Percentiles rank a stretch among this genome's conserved stretches.
phyloP scores from a whole-genome alignment of 1,140 invertebrate genomes.

The Ctenoplectra terminalis region DNA sequence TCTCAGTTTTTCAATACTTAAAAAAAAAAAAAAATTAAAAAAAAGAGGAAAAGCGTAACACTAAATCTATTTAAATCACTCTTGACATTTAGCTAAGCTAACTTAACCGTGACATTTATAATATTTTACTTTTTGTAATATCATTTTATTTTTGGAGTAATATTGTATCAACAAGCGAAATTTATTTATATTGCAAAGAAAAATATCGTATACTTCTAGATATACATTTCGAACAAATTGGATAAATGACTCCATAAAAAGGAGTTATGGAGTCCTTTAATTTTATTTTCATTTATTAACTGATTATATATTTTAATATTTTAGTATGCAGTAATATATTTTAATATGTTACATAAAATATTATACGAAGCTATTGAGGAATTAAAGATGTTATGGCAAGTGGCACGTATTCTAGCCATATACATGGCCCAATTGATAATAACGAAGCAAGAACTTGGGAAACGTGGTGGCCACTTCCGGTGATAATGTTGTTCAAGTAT shows the following conservation, averaged over 20 bases:
- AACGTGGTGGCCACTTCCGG: conserved; percentile 64
- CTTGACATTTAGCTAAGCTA: background rate
- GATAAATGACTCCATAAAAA: background rate
- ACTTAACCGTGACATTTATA: background rate
- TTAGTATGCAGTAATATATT: no score
- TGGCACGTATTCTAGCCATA: background rate
- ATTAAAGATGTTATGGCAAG: background rate
- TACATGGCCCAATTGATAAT: conserved; percentile 63
- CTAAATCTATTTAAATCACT: background rate
- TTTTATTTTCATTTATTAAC: background rate
- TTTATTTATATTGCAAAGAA: background rate
- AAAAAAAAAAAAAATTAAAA: background rate
- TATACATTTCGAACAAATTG: background rate
- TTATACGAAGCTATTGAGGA: background rate
- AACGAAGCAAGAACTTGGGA: conserved; percentile 59
- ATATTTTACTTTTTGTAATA: background rate
- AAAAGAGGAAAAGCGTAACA: background rate
- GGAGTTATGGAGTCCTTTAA: no score
- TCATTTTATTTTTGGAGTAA: background rate
- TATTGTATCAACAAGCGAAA: background rate
- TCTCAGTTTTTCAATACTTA: no score
- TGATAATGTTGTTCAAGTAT: conserved; percentile 54
- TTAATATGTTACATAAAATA: background rate
- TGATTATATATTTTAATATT: no score
- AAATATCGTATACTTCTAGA: background rate